Base-by-base conservation (phyloP, 2,888 invertebrate genomes). In the Steromphala cineraria region DNA sequence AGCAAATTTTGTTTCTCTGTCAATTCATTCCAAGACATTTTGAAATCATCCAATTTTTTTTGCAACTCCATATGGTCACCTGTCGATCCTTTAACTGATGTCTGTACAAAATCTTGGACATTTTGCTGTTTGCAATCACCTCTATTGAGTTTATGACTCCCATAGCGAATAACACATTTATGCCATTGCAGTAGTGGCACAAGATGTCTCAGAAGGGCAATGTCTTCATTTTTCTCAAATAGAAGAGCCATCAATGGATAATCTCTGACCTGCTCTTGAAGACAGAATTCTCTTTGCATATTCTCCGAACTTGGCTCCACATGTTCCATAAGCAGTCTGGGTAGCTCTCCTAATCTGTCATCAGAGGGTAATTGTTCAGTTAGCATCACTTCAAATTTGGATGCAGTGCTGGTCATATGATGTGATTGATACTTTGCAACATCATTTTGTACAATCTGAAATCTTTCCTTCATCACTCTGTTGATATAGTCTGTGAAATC, bases 171-270 rank as follows among this genome's bases (percentile, higher is more conserved):
- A 17, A 31, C 31, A 53, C 76, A 77, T 17, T 52, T 28, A 31
- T 77, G 76, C 76, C 76, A 77, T n/a, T 77, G 53, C 17, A 77
- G 8, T 1, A 77, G 8, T 53, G 76, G 55, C 10, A 28, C 19
- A 17, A 77, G 15, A 77, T 77, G 53, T 24, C 24, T 24, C 15
- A 77, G 56, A 53, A 77, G 31, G 13, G 28, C 17, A 17, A 77
- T 21, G 21, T 55, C 5, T 21, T 53, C 31, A 31, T 55, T 15
- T 52, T 52, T 75, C 24, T 75, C 75, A 75, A 75, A 75, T 53
- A 75, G 21, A 21, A 75, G 28, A 17, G 46, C 75, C 52, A 75
- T 24, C 19, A 75, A 21, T 1, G 75, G 75, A 24, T 21, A 53
- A 8, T 46, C 24, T 21, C 19, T 17, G 10, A 40, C 75, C 52